A percentile compares a stretch with the other conserved stretches of the same genome.
Evolutionary conservation across 2,113 vertebrate genomes (phyloP).

Genomic region (Mormyrus iriodes): DNA sequence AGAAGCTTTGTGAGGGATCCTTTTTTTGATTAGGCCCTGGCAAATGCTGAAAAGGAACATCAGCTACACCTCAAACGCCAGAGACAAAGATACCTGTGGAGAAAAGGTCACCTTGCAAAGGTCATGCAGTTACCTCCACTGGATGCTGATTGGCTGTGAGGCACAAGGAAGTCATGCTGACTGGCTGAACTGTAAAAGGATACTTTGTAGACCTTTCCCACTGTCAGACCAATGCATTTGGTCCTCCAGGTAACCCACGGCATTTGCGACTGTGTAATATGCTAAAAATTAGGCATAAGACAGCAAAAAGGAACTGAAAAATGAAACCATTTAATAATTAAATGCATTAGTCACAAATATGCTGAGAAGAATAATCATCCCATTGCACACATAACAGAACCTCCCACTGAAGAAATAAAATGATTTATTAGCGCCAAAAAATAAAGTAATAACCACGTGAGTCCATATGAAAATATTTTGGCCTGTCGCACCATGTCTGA

Average conservation of each 20-base stretch:
- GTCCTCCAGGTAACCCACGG: neutral
- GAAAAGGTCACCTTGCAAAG: slow-evolving; percentile 13
- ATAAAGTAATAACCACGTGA: neutral
- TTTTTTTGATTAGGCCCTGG: neutral
- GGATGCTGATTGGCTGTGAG: neutral
- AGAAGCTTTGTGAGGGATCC: neutral
- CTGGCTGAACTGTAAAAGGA: neutral
- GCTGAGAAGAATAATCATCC: neutral
- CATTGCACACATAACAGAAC: neutral
- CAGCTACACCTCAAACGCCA: neutral
- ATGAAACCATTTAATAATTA: neutral
- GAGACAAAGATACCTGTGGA: neutral
- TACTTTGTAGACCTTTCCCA: neutral
- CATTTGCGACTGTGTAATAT: neutral
- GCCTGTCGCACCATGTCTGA: neutral
- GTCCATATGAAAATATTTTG: neutral
- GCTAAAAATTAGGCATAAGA: neutral
- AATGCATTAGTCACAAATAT: neutral
- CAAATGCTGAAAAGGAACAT: neutral
- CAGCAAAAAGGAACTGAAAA: neutral
- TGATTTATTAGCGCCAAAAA: neutral
- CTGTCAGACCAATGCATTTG: neutral
- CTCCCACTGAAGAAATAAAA: neutral
- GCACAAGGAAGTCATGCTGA: neutral
- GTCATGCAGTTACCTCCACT: neutral